Conservation (phyloP, 1,140 invertebrate genomes). For the Theocolax elegans region DNA sequence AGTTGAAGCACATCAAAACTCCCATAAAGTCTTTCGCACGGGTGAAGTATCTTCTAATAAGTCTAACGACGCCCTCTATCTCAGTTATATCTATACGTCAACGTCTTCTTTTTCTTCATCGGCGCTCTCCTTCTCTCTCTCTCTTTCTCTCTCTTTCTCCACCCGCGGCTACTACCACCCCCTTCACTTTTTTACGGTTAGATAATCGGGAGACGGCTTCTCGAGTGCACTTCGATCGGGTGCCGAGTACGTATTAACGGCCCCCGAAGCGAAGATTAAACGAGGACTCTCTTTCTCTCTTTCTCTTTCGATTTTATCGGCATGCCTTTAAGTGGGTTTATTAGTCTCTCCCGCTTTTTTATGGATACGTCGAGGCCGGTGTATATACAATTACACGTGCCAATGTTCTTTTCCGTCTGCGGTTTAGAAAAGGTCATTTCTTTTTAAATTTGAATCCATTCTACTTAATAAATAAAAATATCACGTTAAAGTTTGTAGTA, state of each 20-base stretch:
- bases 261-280: slow-evolving; percentile 8
- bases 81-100: too few relatives aligned
- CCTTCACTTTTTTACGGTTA: background rate
- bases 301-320: slow-evolving; percentile 7
- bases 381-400: too few relatives aligned
- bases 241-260: slow-evolving; percentile 9
- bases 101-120: background rate
- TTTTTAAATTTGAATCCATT: too few relatives aligned
- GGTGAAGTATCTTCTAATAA: slow-evolving; percentile 22
- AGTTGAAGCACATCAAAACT: slow-evolving; percentile 10
- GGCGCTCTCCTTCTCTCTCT: background rate
- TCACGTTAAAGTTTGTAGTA: too few relatives aligned
- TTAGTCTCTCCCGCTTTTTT: background rate
- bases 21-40: slow-evolving; percentile 3
- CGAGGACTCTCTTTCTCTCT: background rate
- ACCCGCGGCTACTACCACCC: too few relatives aligned
- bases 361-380: too few relatives aligned
- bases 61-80: background rate
- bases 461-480: too few relatives aligned
- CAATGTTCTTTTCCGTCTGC: too few relatives aligned
- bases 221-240: background rate
- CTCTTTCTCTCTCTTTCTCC: background rate
- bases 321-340: background rate
- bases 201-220: background rate
- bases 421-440: too few relatives aligned